Conservation (phyloP, 2,888 invertebrate species). For the Eilema depressum region DNA sequence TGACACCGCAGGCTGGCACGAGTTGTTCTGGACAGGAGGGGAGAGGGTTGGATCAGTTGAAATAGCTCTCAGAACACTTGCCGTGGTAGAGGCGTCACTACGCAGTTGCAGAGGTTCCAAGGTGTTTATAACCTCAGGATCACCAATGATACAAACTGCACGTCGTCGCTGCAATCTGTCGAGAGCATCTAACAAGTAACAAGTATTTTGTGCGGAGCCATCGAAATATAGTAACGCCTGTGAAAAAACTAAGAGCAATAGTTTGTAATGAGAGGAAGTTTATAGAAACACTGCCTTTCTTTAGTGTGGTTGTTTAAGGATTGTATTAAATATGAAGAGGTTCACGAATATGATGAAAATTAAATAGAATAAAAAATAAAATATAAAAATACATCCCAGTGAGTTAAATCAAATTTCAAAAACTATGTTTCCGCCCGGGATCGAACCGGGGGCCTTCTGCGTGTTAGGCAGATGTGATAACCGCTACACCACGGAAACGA, state of each 20-base stretch:
- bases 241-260: slow-evolving; percentile 8
- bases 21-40: no score
- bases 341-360: neutral
- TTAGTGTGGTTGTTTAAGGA: neutral
- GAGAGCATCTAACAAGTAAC: no score
- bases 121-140: no score
- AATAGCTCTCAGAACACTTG: no score
- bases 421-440: slow-evolving; percentile 93
- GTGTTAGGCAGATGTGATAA: slow-evolving; percentile 97
- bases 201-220: no score
- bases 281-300: neutral
- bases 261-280: neutral
- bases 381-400: neutral
- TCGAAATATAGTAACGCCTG: slow-evolving; percentile 6
- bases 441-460: slow-evolving; percentile 97
- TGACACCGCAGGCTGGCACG: no score
- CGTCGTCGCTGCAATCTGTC: no score
- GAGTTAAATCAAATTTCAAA: slow-evolving; percentile 3
- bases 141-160: no score
- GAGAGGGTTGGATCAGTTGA: no score
- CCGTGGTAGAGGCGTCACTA: no score
- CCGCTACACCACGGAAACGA: slow-evolving; percentile 95
- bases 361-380: neutral
- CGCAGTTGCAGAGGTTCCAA: no score
- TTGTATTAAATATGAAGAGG: neutral